A percentile compares a stretch with the other conserved stretches of the same genome.
These are phyloP conservation scores for Ryuthela nishihirai DNA, from an alignment of 2,888 invertebrate species.

Conservation along the genomic window DNA sequence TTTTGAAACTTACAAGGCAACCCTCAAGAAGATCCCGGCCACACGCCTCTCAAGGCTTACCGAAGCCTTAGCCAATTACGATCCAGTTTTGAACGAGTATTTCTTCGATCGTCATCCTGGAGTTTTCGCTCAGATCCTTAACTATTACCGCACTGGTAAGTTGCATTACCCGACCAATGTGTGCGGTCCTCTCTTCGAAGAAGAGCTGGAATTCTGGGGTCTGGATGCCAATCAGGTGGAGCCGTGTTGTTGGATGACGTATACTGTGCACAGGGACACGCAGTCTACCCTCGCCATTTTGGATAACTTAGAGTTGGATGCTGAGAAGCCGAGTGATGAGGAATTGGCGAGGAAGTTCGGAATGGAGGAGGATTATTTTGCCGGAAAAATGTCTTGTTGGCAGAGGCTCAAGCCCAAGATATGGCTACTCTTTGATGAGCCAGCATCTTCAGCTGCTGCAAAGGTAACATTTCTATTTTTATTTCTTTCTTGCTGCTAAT, in stretches of 20 bases:
- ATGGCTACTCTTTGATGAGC: constrained; percentile 58
- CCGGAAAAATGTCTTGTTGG: constrained; percentile 54
- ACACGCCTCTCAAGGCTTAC: constrained; percentile 76
- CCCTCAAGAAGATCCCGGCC: constrained; percentile 84
- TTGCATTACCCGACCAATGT: constrained; percentile 58
- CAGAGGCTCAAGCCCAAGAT: constrained; percentile 55
- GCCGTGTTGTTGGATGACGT: constrained; percentile 59
- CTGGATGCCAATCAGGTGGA: constrained; percentile 57
- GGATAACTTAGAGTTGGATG: constrained; percentile 57
- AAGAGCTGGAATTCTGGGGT: constrained; percentile 57
- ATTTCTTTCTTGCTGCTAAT: not conserved
- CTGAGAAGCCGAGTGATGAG: constrained; percentile 56
- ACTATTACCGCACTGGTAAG: constrained; percentile 66
- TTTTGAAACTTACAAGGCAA: constrained; percentile 72
- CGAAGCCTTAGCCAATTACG: constrained; percentile 82
- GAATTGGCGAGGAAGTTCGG: constrained; percentile 57
- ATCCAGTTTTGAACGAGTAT: constrained; percentile 82
- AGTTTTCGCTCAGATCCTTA: constrained; percentile 84
- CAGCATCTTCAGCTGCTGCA: constrained; percentile 55
- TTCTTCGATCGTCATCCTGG: constrained; percentile 84
- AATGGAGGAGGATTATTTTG: constrained; percentile 54
- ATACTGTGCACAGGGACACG: constrained; percentile 60
- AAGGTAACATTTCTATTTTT: constrained; percentile 50
- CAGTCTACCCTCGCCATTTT: constrained; percentile 56
- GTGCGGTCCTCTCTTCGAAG: constrained; percentile 57